Conservation (phyloP, 1,140 invertebrate genomes). For the Drosophila kurseongensis region DNA sequence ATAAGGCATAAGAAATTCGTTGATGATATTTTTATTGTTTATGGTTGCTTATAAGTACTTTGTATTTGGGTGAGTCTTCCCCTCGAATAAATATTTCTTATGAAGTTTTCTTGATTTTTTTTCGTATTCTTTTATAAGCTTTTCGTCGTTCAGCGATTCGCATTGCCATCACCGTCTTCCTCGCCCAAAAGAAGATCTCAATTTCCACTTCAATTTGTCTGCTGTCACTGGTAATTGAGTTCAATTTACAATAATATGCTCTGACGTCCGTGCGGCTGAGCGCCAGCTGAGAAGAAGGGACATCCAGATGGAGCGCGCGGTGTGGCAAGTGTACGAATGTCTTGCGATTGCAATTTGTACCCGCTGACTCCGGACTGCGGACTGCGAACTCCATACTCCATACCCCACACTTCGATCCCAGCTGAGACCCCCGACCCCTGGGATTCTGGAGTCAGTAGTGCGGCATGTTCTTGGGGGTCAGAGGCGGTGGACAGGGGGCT, state of each 20-base stretch:
- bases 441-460: constrained; percentile 17
- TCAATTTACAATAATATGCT: constrained; percentile 84
- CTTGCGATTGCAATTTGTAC: constrained; percentile 78
- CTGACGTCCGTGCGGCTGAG: constrained; percentile 78
- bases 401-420: constrained; percentile 4
- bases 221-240: constrained; percentile 84
- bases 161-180: constrained; percentile 22
- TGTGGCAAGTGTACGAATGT: constrained; percentile 69
- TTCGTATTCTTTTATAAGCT: constrained; percentile 37
- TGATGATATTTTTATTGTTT: neutral
- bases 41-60: neutral
- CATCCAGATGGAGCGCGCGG: constrained; percentile 2
- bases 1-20: constrained; percentile 7
- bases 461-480: constrained; percentile 53
- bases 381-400: constrained; percentile 3
- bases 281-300: constrained; percentile 39
- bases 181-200: constrained; percentile 79
- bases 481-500: constrained; percentile 37
- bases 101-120: constrained; percentile 52
- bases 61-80: neutral
- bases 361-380: constrained; percentile 29
- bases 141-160: constrained; percentile 23
- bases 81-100: constrained; percentile 61
- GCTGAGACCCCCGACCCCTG: constrained; percentile 18
- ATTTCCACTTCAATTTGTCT: constrained; percentile 84